Evolutionary conservation across 2,113 vertebrate species (phyloP).

Genomic region (Dicerorhinus sumatrensis): DNA sequence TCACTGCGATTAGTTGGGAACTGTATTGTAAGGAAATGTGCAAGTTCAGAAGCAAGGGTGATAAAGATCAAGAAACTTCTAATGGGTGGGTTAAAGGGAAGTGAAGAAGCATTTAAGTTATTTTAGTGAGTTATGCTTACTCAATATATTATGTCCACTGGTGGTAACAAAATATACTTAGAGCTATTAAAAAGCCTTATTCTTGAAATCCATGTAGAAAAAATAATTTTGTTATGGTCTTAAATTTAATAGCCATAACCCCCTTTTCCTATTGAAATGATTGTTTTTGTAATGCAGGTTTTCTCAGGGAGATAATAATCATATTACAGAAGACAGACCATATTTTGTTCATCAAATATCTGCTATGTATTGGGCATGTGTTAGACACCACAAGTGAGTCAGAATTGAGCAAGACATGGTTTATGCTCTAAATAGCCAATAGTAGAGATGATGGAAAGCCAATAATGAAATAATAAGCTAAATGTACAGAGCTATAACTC

Average conservation of each 20-base stretch:
- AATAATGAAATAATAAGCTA: not conserved
- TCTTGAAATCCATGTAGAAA: conserved; percentile 31
- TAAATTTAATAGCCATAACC: not conserved
- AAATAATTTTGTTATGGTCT: not conserved
- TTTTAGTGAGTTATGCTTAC: not conserved
- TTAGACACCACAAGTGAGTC: not conserved
- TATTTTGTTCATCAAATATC: conserved; percentile 9
- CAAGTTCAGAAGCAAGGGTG: not conserved
- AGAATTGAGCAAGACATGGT: not conserved
- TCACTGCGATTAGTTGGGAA: not conserved
- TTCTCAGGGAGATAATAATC: conserved; percentile 26
- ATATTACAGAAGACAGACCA: not conserved
- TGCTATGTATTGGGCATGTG: not conserved
- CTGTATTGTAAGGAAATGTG: not conserved
- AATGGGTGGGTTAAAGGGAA: not conserved
- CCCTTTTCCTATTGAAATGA: not conserved
- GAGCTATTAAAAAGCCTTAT: not conserved
- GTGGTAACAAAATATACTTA: not conserved
- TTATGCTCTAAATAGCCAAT: not conserved
- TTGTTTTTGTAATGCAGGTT: not conserved
- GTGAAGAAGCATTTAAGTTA: not conserved
- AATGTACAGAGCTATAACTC: not conserved
- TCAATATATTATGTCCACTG: not conserved
- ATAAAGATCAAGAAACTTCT: not conserved
- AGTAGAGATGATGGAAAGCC: not conserved